Percentiles rank a stretch among this genome's conserved stretches.
phyloP scores from a whole-genome alignment of 2,797 vertebrate species.

The Labroides dimidiatus region DNA sequence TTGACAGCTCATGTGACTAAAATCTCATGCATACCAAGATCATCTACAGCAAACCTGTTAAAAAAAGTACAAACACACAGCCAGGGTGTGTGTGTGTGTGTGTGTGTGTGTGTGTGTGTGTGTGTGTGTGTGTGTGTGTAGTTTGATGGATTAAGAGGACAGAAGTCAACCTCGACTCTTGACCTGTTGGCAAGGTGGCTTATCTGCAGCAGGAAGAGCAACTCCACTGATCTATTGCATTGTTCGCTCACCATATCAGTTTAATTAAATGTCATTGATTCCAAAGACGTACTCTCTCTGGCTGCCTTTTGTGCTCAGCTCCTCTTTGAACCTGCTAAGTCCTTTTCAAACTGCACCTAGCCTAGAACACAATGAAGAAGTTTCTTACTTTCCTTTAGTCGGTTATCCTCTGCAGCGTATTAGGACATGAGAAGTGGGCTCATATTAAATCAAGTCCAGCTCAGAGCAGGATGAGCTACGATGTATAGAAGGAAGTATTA shows the following conservation, averaged over 20 bases:
- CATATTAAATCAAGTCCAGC: too few relatives aligned
- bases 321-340: slow-evolving; percentile 21
- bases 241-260: slow-evolving; percentile 64
- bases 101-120: neutral
- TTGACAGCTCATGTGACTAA: neutral
- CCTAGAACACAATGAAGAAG: neutral
- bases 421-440: too few relatives aligned
- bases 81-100: too few relatives aligned
- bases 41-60: neutral
- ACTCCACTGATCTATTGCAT: slow-evolving; percentile 58
- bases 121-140: neutral
- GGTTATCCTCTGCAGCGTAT: slow-evolving; percentile 1
- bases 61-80: slow-evolving; percentile 9
- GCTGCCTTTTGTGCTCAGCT: slow-evolving; percentile 38
- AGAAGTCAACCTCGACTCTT: slow-evolving; percentile 48
- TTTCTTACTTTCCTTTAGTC: neutral
- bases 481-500: too few relatives aligned
- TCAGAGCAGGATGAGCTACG: too few relatives aligned
- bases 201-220: slow-evolving; percentile 56
- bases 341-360: slow-evolving; percentile 37
- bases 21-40: neutral
- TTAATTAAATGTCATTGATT: slow-evolving; percentile 77
- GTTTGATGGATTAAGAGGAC: slow-evolving; percentile 48
- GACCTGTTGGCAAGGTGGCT: slow-evolving; percentile 41
- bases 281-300: slow-evolving; percentile 27